These are phyloP conservation scores for Lophius piscatorius DNA, from an alignment of 2,113 vertebrate genomes.

Conservation along the genomic window DNA sequence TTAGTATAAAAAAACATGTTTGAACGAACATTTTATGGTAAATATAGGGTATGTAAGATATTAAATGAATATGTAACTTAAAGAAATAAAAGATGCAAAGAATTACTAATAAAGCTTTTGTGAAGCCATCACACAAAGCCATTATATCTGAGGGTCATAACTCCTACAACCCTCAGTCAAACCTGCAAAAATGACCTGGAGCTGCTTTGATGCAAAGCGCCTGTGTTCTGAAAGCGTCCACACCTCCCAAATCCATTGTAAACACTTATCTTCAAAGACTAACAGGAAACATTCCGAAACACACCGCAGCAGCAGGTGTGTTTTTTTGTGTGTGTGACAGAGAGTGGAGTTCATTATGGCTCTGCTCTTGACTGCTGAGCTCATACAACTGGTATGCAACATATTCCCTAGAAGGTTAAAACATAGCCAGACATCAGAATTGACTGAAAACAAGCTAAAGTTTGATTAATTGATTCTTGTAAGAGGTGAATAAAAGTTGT, in stretches of 20 bases:
- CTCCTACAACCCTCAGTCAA: conserved; percentile 7
- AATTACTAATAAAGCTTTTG: too few relatives aligned
- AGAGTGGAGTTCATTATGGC: conserved; percentile 51
- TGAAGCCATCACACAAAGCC: background rate
- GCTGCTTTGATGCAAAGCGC: background rate
- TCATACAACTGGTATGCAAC: conserved; percentile 57
- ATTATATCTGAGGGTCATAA: too few relatives aligned
- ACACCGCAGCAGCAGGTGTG: conserved; percentile 15
- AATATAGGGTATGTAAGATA: too few relatives aligned
- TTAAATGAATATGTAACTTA: too few relatives aligned
- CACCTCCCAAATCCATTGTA: background rate
- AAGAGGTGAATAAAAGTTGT: conserved; percentile 18
- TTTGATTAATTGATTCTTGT: background rate
- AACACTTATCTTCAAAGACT: conserved; percentile 30
- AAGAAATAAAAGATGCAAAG: too few relatives aligned
- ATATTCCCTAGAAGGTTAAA: conserved; percentile 14
- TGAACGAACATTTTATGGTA: too few relatives aligned
- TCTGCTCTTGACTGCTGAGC: conserved; percentile 47
- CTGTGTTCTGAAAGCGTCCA: too few relatives aligned
- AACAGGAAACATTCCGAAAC: background rate
- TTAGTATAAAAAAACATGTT: too few relatives aligned
- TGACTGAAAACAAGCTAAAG: background rate
- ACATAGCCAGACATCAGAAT: conserved; percentile 16
- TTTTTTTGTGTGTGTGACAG: background rate
- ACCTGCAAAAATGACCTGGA: background rate